A percentile compares a stretch with the other conserved stretches of the same genome.
These are phyloP conservation scores for Apeltes quadracus DNA, from an alignment of 2,113 vertebrate species.

Conservation along the genomic window DNA sequence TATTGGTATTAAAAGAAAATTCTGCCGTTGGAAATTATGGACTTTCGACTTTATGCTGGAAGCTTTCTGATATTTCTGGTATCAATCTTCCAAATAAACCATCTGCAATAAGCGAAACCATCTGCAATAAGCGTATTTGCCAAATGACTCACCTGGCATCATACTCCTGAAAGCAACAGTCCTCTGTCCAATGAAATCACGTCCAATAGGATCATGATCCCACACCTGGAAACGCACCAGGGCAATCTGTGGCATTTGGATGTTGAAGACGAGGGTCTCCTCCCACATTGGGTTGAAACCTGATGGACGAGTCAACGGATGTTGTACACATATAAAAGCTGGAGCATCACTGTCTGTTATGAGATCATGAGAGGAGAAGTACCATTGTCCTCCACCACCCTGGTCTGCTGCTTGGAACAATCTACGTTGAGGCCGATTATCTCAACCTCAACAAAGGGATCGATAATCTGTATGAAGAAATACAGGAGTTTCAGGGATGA, in stretches of 20 bases:
- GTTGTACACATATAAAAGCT: neutral
- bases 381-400: conserved; percentile 96
- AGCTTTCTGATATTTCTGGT: neutral
- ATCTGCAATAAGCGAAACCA: neutral
- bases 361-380: conserved; percentile 17
- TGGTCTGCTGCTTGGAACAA: conserved; percentile 92
- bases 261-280: conserved; percentile 91
- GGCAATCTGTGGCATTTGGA: conserved; percentile 91
- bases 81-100: neutral
- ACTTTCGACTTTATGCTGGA: neutral
- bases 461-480: conserved; percentile 87
- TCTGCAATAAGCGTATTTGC: neutral
- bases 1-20: neutral
- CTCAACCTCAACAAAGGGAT: conserved; percentile 97
- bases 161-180: conserved; percentile 92
- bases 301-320: conserved; percentile 48
- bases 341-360: neutral
- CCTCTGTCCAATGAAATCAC: conserved; percentile 95
- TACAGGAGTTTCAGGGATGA: neutral
- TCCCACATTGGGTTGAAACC: conserved; percentile 99
- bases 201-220: conserved; percentile 94
- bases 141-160: conserved; percentile 84
- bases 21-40: neutral
- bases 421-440: conserved; percentile 92
- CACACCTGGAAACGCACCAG: conserved; percentile 94